Percentiles rank a stretch among this genome's conserved stretches.
phyloP scores from a whole-genome alignment of 2,113 vertebrate genomes.

The Eulemur macaco region DNA sequence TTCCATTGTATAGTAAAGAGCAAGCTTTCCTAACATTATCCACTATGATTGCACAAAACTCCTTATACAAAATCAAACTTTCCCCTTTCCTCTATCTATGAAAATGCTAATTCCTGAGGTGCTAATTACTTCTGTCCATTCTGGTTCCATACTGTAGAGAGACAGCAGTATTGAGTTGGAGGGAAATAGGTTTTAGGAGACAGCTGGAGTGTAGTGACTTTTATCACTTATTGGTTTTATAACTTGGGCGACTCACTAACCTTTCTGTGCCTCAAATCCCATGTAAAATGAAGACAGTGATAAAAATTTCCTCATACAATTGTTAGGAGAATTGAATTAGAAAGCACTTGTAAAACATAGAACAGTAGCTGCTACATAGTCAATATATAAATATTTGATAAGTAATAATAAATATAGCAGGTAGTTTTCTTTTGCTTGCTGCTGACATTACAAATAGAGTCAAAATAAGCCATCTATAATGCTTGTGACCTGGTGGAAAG shows the following conservation, averaged over 20 bases:
- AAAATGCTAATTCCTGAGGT: not conserved
- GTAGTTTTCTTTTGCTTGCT: not conserved
- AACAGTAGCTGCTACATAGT: not conserved
- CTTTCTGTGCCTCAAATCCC: not conserved
- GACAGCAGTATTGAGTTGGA: not conserved
- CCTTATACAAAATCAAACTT: not conserved
- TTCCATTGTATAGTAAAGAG: not conserved
- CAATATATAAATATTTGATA: not conserved
- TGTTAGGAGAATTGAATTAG: not conserved
- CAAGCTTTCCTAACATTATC: not conserved
- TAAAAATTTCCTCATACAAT: not conserved
- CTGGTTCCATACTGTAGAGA: not conserved
- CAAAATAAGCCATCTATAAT: not conserved
- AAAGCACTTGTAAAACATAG: not conserved
- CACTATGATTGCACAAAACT: not conserved
- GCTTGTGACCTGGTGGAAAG: not conserved
- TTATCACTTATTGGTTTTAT: not conserved
- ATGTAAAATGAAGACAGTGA: not conserved
- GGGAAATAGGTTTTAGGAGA: not conserved
- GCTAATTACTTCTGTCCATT: not conserved
- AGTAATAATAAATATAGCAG: not conserved
- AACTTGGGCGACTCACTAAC: not conserved
- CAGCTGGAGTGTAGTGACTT: not conserved
- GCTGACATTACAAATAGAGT: not conserved
- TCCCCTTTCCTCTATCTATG: not conserved